Evolutionary conservation across 2,113 vertebrate species (phyloP).

Genomic region (Bolborhynchus lineola): DNA sequence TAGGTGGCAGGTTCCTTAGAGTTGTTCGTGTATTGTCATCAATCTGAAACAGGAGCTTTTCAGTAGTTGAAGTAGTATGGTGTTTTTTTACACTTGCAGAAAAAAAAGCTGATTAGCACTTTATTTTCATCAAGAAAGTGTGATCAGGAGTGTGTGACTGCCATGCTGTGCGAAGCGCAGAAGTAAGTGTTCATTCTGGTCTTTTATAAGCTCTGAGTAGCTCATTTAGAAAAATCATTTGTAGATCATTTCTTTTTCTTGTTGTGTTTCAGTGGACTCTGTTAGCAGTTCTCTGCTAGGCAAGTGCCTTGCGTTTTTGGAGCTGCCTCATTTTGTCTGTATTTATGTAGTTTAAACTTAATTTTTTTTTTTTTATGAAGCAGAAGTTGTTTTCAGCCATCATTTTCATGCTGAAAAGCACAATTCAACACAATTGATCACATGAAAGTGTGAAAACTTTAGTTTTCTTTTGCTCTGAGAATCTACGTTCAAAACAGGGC

Average conservation of each 20-base stretch:
- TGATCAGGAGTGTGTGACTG: neutral
- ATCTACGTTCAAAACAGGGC: fast-evolving
- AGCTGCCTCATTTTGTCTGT: neutral
- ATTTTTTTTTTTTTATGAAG: neutral
- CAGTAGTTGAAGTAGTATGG: neutral
- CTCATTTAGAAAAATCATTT: neutral
- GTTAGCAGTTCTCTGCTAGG: neutral
- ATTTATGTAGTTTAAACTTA: neutral
- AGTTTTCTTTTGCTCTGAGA: neutral
- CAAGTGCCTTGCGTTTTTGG: neutral
- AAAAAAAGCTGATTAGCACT: neutral
- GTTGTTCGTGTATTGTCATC: neutral
- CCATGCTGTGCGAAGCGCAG: neutral
- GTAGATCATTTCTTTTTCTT: neutral
- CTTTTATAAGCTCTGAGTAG: neutral
- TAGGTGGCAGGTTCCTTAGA: neutral
- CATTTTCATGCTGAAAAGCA: neutral
- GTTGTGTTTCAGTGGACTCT: neutral
- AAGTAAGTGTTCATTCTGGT: neutral
- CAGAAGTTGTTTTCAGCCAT: neutral
- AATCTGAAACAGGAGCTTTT: neutral
- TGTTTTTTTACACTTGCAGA: neutral
- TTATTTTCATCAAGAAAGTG: neutral
- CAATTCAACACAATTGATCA: neutral
- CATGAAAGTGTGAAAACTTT: neutral